Percentiles rank a stretch among this genome's conserved stretches.
Conservation (phyloP, 2,113 vertebrate species). For the Sigmodon hispidus region DNA sequence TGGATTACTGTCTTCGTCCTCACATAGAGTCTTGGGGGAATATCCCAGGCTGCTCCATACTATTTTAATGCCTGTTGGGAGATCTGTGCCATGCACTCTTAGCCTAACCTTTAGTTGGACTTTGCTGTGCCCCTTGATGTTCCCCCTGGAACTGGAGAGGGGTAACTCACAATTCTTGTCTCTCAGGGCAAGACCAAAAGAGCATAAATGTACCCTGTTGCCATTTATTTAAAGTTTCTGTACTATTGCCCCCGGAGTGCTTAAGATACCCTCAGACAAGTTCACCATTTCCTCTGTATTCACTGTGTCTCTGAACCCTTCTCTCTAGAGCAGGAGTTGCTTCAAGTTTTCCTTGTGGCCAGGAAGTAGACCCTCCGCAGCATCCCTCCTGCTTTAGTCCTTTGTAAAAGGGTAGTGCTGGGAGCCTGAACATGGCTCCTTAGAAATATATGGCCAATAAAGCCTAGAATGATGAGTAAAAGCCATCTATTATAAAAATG, state of each 20-base stretch:
- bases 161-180: neutral
- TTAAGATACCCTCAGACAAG: neutral
- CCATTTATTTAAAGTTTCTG: neutral
- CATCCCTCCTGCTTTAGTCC: neutral
- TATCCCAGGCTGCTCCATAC: neutral
- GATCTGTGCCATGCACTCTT: neutral
- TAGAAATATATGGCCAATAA: neutral
- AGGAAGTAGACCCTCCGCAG: neutral
- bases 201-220: neutral
- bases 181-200: neutral
- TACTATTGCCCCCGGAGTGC: neutral
- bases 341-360: neutral
- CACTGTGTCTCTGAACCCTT: neutral
- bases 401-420: neutral
- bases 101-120: neutral
- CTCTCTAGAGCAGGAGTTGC: neutral
- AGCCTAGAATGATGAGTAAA: neutral
- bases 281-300: neutral
- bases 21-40: neutral
- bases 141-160: neutral
- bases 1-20: neutral
- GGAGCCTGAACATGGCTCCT: neutral
- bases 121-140: no score
- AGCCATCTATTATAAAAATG: neutral
- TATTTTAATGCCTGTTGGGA: neutral